phyloP scores from a whole-genome alignment of 2,888 invertebrate species.

The Acronicta leporina region DNA sequence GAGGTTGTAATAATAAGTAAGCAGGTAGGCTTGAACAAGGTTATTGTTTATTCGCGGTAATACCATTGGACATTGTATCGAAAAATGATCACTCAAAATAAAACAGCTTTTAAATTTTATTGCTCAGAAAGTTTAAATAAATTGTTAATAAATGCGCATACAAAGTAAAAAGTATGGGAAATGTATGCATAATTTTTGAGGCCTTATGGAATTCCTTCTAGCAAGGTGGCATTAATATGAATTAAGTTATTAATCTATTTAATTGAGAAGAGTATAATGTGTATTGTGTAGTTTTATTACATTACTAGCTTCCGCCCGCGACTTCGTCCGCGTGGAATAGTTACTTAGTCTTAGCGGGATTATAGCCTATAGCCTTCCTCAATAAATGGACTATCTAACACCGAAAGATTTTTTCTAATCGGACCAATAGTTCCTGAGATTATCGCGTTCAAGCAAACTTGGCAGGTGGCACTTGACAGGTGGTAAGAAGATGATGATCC shows the following conservation, averaged over 20 bases:
- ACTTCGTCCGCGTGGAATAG: no score
- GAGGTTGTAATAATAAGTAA: no score
- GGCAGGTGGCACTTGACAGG: no score
- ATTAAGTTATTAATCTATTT: conserved; percentile 27
- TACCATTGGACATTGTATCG: not conserved
- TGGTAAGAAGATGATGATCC: no score
- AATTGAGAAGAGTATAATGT: not conserved
- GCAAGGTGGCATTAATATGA: conserved; percentile 32
- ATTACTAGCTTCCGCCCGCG: no score
- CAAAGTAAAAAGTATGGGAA: conserved; percentile 9
- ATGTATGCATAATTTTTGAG: conserved; percentile 1
- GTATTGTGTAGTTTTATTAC: no score
- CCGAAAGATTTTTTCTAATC: no score
- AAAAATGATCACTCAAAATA: not conserved
- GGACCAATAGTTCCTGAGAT: no score
- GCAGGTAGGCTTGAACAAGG: not conserved
- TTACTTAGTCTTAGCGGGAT: no score
- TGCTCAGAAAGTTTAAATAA: conserved; percentile 8
- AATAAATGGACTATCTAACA: no score
- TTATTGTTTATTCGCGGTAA: not conserved
- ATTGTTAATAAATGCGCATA: conserved; percentile 33
- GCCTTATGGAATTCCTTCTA: conserved; percentile 14
- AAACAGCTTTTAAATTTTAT: conserved; percentile 1
- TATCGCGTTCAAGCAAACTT: no score
- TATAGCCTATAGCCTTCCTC: no score